Percentiles rank a stretch among this genome's conserved stretches.
These are phyloP conservation scores for Ondatra zibethicus DNA, from an alignment of 2,113 vertebrate genomes.

Conservation along the genomic window DNA sequence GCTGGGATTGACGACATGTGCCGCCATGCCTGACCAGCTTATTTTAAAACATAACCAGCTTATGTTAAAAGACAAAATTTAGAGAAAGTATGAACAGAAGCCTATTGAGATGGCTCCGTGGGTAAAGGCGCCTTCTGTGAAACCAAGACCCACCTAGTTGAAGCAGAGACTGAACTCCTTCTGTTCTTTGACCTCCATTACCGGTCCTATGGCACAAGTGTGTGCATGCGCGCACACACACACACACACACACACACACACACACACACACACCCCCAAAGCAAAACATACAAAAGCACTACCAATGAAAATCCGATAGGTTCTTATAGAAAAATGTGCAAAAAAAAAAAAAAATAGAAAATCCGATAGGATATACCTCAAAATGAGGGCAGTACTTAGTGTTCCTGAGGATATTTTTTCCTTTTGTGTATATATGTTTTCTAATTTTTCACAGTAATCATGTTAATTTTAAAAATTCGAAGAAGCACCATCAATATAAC, in stretches of 20 bases:
- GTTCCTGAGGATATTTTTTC: too few relatives aligned
- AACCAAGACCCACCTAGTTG: too few relatives aligned
- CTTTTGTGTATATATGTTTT: background rate
- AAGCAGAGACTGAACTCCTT: background rate
- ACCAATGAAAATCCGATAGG: background rate
- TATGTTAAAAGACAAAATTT: background rate
- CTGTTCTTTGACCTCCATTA: too few relatives aligned
- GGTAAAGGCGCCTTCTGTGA: background rate
- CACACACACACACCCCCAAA: background rate
- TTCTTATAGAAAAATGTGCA: too few relatives aligned
- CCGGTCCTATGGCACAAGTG: background rate
- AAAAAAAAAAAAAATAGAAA: too few relatives aligned
- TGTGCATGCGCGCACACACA: background rate
- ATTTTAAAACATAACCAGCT: too few relatives aligned
- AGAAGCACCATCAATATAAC: background rate
- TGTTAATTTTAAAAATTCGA: background rate
- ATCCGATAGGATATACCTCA: background rate
- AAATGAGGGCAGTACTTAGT: background rate
- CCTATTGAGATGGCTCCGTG: background rate
- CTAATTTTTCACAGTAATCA: constrained; percentile 15
- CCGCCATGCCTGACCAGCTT: background rate
- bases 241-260: background rate
- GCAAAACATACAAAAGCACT: background rate
- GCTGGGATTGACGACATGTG: background rate
- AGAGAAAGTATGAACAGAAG: background rate